These are phyloP conservation scores for Allygus modestus DNA, from an alignment of 2,888 invertebrate genomes.

Conservation along the genomic window DNA sequence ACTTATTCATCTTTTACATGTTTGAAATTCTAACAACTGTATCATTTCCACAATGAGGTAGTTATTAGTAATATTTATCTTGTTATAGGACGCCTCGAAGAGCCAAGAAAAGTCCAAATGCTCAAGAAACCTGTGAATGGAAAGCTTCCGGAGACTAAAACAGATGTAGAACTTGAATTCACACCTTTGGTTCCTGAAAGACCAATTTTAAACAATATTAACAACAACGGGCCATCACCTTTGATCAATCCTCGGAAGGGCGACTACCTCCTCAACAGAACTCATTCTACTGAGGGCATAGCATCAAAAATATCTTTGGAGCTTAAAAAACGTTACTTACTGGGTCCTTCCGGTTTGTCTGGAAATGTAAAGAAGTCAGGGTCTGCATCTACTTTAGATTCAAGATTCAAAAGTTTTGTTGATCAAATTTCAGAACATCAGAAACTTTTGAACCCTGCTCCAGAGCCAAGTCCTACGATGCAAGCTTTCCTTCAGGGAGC, in stretches of 20 bases:
- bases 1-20: too few relatives aligned
- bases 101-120: constrained; percentile 71
- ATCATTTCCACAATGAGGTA: too few relatives aligned
- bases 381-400: constrained; percentile 90
- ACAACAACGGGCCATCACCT: constrained; percentile 72
- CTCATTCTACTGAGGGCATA: constrained; percentile 91
- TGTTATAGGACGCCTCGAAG: constrained; percentile 67
- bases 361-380: constrained; percentile 88
- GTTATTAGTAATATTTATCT: background rate
- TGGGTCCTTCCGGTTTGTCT: constrained; percentile 83
- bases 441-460: constrained; percentile 88
- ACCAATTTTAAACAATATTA: constrained; percentile 64
- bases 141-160: constrained; percentile 49
- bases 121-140: constrained; percentile 67
- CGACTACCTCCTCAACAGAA: constrained; percentile 88
- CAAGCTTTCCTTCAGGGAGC: constrained; percentile 81
- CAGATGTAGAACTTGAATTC: constrained; percentile 74
- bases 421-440: constrained; percentile 93
- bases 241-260: constrained; percentile 80
- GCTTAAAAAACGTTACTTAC: constrained; percentile 89
- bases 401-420: constrained; percentile 89
- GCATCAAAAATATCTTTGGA: constrained; percentile 92
- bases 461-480: constrained; percentile 83
- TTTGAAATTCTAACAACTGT: too few relatives aligned
- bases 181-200: constrained; percentile 73